These are phyloP conservation scores for Sebastes steindachneri DNA, from an alignment of 2,797 vertebrate genomes.

Conservation along the genomic window DNA sequence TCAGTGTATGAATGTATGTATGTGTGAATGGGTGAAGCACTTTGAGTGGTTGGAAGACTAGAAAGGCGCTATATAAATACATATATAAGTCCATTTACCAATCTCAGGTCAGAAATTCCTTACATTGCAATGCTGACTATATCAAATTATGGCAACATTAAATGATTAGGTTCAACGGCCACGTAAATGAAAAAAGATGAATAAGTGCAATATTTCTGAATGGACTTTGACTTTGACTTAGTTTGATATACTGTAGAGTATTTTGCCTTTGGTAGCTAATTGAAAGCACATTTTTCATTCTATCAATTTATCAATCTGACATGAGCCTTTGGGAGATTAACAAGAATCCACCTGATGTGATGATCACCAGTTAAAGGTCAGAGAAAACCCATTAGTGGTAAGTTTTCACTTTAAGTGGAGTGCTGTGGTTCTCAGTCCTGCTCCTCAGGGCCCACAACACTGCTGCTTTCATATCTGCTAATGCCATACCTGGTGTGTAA, in stretches of 20 bases:
- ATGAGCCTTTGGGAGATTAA: neutral
- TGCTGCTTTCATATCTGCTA: neutral
- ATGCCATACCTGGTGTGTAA: neutral
- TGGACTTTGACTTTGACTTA: neutral
- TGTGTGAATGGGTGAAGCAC: too few relatives aligned
- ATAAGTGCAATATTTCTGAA: neutral
- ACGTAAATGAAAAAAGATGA: neutral
- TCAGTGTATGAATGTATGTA: too few relatives aligned
- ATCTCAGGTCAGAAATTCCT: neutral
- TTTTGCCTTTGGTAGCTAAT: neutral
- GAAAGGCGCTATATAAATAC: too few relatives aligned
- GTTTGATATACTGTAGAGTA: neutral
- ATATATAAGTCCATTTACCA: neutral
- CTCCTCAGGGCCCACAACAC: neutral
- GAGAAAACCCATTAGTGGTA: neutral
- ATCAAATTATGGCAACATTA: neutral
- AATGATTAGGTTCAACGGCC: neutral
- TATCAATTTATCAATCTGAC: neutral
- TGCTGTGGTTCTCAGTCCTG: neutral
- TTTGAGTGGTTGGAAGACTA: too few relatives aligned
- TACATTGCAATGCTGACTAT: neutral
- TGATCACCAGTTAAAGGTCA: constrained; percentile 4
- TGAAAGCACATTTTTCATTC: neutral
- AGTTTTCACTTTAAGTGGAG: neutral
- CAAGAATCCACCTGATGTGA: neutral